Evolutionary conservation across 2,797 vertebrate genomes (phyloP).

Genomic region (Hyperoplus lanceolatus): DNA sequence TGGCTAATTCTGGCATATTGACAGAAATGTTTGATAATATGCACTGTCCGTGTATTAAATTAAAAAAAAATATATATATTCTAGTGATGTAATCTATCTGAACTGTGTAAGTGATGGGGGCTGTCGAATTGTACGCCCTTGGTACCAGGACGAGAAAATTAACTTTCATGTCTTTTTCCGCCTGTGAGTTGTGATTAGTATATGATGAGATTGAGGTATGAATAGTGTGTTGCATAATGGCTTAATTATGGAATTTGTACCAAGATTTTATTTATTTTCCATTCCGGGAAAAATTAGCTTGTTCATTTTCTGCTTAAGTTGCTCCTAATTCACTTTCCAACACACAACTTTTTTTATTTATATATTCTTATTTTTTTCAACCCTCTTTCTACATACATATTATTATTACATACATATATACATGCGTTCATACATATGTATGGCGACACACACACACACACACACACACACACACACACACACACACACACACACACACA

Average conservation of each 20-base stretch:
- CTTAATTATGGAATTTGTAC: not conserved
- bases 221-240: not conserved
- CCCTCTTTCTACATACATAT: not conserved
- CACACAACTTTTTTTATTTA: not conserved
- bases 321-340: not conserved
- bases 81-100: no score
- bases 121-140: no score
- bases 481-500: not conserved
- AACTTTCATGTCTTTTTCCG: no score
- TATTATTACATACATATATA: not conserved
- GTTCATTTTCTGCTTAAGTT: no score
- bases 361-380: not conserved
- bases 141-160: no score
- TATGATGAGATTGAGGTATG: not conserved
- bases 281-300: not conserved
- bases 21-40: no score
- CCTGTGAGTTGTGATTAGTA: not conserved
- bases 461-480: not conserved
- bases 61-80: no score
- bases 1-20: no score
- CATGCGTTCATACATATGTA: constrained; percentile 1
- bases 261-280: not conserved
- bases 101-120: no score
- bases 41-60: no score
- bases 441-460: not conserved